These are phyloP conservation scores for Folsomia candida DNA, from an alignment of 2,888 invertebrate genomes.

Conservation along the genomic window DNA sequence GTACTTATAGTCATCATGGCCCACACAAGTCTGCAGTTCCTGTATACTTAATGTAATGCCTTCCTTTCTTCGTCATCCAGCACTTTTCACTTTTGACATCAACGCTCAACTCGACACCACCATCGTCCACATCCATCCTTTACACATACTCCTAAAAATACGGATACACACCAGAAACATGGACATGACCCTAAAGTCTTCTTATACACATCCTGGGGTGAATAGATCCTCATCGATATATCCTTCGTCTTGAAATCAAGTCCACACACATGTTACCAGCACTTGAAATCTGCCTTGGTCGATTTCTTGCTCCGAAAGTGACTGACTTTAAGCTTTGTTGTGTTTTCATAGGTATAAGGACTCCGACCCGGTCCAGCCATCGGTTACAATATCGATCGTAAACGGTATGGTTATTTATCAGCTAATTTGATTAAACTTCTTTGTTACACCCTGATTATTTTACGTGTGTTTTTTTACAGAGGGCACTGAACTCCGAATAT, in stretches of 20 bases:
- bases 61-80: background rate
- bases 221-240: background rate
- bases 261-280: no score
- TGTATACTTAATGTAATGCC: background rate
- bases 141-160: no score
- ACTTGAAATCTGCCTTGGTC: no score
- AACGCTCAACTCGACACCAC: background rate
- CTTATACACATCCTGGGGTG: background rate
- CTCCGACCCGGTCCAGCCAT: slow-evolving; percentile 50
- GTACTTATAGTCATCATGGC: no score
- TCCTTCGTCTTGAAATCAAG: background rate
- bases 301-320: no score
- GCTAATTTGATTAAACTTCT: no score
- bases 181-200: no score
- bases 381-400: slow-evolving; percentile 62
- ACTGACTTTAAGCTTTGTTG: background rate
- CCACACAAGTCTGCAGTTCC: background rate
- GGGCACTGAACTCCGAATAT: slow-evolving; percentile 88
- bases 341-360: slow-evolving; percentile 50
- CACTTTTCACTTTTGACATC: background rate
- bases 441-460: no score
- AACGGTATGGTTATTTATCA: no score
- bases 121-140: background rate
- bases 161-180: background rate
- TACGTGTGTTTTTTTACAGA: no score